These are phyloP conservation scores for Montipora capricornis DNA, from an alignment of 64 coral and sea anemone species.

Conservation along the genomic window DNA sequence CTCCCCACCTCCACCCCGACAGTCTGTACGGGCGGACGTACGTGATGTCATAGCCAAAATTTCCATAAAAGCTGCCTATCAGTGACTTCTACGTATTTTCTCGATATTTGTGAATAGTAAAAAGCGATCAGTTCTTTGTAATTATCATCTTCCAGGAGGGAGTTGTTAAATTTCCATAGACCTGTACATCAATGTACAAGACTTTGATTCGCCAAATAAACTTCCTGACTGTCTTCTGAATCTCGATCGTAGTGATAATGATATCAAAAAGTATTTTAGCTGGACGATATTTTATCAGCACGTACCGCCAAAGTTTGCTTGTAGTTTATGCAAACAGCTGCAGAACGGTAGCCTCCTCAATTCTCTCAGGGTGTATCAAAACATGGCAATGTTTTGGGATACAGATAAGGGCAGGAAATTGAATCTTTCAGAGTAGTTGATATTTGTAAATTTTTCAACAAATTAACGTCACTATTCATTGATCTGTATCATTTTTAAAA, in stretches of 20 bases:
- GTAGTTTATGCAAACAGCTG: conserved; percentile 54
- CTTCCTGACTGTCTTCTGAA: conserved; percentile 64
- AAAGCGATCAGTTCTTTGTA: too few species aligned
- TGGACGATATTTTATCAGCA: conserved; percentile 60
- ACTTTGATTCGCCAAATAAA: conserved; percentile 55
- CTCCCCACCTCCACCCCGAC: too few species aligned
- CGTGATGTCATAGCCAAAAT: too few species aligned
- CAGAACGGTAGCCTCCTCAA: conserved; percentile 37
- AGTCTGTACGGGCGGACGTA: too few species aligned
- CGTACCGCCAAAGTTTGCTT: conserved; percentile 38
- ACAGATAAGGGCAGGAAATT: not conserved
- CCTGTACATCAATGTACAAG: conserved; percentile 55
- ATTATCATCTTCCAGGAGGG: too few species aligned
- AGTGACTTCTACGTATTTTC: too few species aligned
- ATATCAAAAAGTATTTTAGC: conserved; percentile 58
- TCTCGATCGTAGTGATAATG: conserved; percentile 44
- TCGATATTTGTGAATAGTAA: too few species aligned
- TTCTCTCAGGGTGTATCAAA: conserved; percentile 1
- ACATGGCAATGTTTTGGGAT: conserved; percentile 42
- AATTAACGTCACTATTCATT: too few species aligned
- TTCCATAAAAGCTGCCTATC: too few species aligned
- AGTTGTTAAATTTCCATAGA: too few species aligned
- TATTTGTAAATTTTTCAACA: too few species aligned
- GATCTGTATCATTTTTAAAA: too few species aligned
- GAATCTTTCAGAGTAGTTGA: not conserved